phyloP scores from a whole-genome alignment of 1,140 invertebrate species.

The Macrobrachium rosenbergii region DNA sequence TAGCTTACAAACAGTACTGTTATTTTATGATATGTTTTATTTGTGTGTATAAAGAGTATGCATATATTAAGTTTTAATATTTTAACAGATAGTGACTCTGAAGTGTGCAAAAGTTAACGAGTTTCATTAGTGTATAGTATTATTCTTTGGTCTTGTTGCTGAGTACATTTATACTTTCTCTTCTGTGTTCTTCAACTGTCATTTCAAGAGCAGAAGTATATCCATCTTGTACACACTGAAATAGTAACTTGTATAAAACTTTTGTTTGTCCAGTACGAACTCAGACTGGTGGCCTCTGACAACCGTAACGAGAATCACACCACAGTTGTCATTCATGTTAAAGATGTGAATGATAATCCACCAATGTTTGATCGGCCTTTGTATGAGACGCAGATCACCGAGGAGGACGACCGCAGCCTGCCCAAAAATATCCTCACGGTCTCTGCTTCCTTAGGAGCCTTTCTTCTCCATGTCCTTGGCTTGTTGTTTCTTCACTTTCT shows the following conservation, averaged over 20 bases:
- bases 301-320: slow-evolving; percentile 97
- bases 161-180: too few relatives aligned
- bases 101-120: too few relatives aligned
- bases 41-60: too few relatives aligned
- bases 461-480: slow-evolving; percentile 30
- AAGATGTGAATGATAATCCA: slow-evolving; percentile 91
- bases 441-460: slow-evolving; percentile 66
- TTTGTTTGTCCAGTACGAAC: slow-evolving; percentile 82
- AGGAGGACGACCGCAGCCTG: slow-evolving; percentile 94
- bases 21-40: too few relatives aligned
- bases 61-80: too few relatives aligned
- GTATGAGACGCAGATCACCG: slow-evolving; percentile 94
- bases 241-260: not conserved
- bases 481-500: slow-evolving; percentile 40
- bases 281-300: slow-evolving; percentile 92
- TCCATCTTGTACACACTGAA: not conserved
- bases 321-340: slow-evolving; percentile 94
- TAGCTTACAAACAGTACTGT: too few relatives aligned
- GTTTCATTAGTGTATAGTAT: too few relatives aligned
- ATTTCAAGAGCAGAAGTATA: too few relatives aligned
- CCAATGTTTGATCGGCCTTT: slow-evolving; percentile 93
- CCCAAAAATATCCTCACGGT: slow-evolving; percentile 95
- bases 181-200: too few relatives aligned
- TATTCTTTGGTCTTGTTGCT: too few relatives aligned
- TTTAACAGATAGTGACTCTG: too few relatives aligned